Base-by-base conservation (phyloP, 1,140 invertebrate genomes). In the Atopsyche davidsoni region DNA sequence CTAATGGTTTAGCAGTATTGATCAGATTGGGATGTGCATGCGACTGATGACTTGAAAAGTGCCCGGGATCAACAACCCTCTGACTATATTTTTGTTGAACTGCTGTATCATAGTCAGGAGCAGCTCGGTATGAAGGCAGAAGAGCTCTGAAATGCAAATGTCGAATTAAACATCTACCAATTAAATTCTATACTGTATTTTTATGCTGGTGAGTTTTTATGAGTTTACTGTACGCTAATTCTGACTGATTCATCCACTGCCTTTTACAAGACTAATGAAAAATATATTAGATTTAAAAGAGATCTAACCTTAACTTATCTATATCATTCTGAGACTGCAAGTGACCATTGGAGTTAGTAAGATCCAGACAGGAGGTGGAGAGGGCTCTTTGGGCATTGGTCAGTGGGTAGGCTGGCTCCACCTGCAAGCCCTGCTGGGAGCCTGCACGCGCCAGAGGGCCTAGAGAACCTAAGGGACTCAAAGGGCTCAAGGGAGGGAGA, bases 81-180 rank as follows among this genome's bases (percentile, higher is more conserved):
- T 73, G 66, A 43, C 77, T 72, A 62, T 86, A 86, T 60, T 86
- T 87, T 62, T 88, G 82, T 66, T 89, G 87, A 35, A 97, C 79
- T 4, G 93, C 92, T 0, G 90, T 92, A 63, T 96, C 90, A 65
- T 97, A 97, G 67, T 95, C 92, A 0, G 93, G 93, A 2, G 91
- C 90, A 17, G 86, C 88, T 24, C 92, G 80, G 66, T 96, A 96
- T 0, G 87, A 87, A 1, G 92, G 92, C 13, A 95, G 67, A 51
- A 92, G 75, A 4, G 86, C 83, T 56, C 77, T 78, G 62, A 1
- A 65, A 68, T 11, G 25, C 19, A 4, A 43, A 43, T 24, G 16
- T 31, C 7, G 25, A n/a, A n/a, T n/a, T n/a, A n/a, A n/a, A n/a
- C n/a, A n/a, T n/a, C n/a, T n/a, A n/a, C n/a, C n/a, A n/a, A n/a